A percentile compares a stretch with the other conserved stretches of the same genome.
phyloP scores from a whole-genome alignment of 2,888 invertebrate genomes.

The Scaptomyza reducta region DNA sequence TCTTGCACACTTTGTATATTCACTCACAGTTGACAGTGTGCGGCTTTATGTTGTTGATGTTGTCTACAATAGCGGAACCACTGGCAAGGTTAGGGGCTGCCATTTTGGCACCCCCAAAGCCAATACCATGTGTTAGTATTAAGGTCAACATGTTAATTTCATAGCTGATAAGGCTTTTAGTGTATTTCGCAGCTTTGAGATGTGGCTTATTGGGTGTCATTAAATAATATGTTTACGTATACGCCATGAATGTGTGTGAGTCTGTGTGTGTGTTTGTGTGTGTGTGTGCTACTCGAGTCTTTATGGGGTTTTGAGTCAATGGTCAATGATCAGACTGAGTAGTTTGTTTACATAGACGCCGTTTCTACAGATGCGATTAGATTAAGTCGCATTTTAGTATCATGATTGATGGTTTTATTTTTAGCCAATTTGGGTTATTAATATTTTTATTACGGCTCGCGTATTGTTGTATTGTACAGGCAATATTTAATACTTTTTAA shows the following conservation, averaged over 20 bases:
- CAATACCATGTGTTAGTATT: constrained; percentile 38
- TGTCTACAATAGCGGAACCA: constrained; percentile 63
- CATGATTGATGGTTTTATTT: constrained; percentile 74
- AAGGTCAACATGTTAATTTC: constrained; percentile 70
- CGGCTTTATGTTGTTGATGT: neutral
- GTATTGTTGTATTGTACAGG: constrained; percentile 53
- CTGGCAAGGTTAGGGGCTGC: constrained; percentile 45
- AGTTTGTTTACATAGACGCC: constrained; percentile 76
- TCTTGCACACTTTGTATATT: too few relatives aligned
- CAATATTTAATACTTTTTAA: constrained; percentile 31
- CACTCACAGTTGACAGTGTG: constrained; percentile 31
- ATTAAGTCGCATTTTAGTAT: constrained; percentile 55
- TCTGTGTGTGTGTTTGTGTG: neutral
- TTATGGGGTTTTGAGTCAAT: constrained; percentile 8
- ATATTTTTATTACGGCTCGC: constrained; percentile 53
- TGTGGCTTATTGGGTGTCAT: constrained; percentile 21
- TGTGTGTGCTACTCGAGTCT: constrained; percentile 7
- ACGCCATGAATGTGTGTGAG: neutral
- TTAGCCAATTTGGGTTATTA: constrained; percentile 71
- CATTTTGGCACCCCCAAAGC: constrained; percentile 57
- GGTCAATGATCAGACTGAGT: constrained; percentile 38
- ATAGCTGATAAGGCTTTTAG: constrained; percentile 42
- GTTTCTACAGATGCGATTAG: constrained; percentile 63
- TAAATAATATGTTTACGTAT: constrained; percentile 1
- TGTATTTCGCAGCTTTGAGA: constrained; percentile 21